Evolutionary conservation across 2,797 vertebrate species (phyloP), one percentile per base, ranked within the genome.

Genomic region (Cuculus canorus): DNA sequence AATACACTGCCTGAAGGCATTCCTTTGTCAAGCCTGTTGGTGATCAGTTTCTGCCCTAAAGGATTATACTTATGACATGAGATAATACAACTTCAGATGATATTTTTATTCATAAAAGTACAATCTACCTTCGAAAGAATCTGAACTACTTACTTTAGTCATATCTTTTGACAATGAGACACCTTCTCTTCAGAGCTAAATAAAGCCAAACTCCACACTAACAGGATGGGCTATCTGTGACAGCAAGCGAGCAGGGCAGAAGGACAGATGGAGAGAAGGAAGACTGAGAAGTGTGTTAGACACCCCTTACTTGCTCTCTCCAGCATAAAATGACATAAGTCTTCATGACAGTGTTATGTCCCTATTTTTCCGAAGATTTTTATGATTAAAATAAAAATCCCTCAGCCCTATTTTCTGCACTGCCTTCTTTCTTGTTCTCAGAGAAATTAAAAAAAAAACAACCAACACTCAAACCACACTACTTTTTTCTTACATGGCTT

Each of bases 31-130:
- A 89, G 47, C 68, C 88, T 93, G 81, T 77, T 94, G 86, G 86
- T 96, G 94, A 96, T 94, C 91, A 94, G 78, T 93, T 96, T 94
- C 90, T 95, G 81, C 88, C 94, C 90, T 75, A 71, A 68, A 93
- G 88, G 75, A 86, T 93, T 96, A 84, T 87, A 61, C 64, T 82
- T 93, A 75, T 65, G 68, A 87, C 75, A 94, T 4, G 15, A 92
- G 56, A 87, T 92, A 96, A 85, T 88, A 64, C 75, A 78, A 82
- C 39, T 79, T 91, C 65, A 93, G 64, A 85, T 93, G 4, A 88
- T 82, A 71, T 78, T 96, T 95, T 95, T 88, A 77, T 94, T 95
- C 88, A 85, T 80, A 66, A 71, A 93, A 79, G 45, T 85, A 90
- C 41, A 94, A 75, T 80, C 57, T 90, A 56, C 64, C 37, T 94